Conservation (phyloP, 2,888 invertebrate species). For the Drosophila cognata region DNA sequence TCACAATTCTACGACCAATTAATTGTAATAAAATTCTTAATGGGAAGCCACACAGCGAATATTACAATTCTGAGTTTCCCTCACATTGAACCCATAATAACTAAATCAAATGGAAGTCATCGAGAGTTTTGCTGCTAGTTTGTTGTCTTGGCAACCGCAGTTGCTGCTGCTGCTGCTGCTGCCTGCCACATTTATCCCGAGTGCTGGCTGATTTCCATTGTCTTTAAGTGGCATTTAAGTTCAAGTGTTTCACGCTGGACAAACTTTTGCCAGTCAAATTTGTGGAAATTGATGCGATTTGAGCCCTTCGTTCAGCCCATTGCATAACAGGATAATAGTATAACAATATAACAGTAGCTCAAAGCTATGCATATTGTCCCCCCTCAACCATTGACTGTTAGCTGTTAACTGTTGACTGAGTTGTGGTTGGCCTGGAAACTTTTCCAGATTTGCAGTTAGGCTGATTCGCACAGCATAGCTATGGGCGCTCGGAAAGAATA, state of each 20-base stretch:
- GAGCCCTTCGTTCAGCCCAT: constrained; percentile 16
- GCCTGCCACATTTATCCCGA: neutral
- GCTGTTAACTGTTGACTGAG: constrained; percentile 68
- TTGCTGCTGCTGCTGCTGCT: neutral
- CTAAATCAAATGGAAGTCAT: constrained; percentile 23
- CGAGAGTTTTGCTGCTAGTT: constrained; percentile 14
- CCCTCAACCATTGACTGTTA: constrained; percentile 24
- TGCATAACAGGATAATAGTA: neutral
- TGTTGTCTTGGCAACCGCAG: constrained; percentile 21
- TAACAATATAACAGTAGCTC: constrained; percentile 10
- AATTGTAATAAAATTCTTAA: neutral
- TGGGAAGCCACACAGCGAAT: neutral
- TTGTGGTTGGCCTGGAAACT: constrained; percentile 69
- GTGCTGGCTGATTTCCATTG: constrained; percentile 58
- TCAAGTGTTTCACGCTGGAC: constrained; percentile 65
- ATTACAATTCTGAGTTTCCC: neutral
- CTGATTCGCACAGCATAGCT: constrained; percentile 49
- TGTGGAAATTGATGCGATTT: constrained; percentile 79
- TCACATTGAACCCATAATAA: constrained; percentile 2
- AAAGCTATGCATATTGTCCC: constrained; percentile 24
- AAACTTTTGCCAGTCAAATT: constrained; percentile 78
- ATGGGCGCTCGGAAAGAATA: constrained; percentile 43
- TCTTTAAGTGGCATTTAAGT: constrained; percentile 77
- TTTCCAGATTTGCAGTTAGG: constrained; percentile 55
- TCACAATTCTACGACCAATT: neutral